A percentile compares a stretch with the other conserved stretches of the same genome.
phyloP scores from a whole-genome alignment of 2,888 invertebrate genomes.

The Heliconius ismenius region DNA sequence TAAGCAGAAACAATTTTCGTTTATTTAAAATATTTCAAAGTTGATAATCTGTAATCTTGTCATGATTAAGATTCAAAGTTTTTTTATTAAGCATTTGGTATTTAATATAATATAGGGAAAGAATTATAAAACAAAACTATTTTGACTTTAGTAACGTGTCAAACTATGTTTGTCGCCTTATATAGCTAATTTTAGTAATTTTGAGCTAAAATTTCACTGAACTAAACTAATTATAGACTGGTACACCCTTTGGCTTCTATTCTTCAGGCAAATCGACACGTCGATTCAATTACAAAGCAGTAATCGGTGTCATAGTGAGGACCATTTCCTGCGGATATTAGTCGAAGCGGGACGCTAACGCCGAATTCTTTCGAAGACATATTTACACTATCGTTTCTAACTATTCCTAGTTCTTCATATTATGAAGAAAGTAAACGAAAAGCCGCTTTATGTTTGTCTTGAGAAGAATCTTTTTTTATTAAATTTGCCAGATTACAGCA shows the following conservation, averaged over 20 bases:
- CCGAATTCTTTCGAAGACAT: conserved; percentile 74
- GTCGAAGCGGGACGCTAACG: conserved; percentile 60
- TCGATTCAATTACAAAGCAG: conserved; percentile 76
- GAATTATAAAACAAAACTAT: not conserved
- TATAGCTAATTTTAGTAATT: not conserved
- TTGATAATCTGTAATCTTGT: conserved; percentile 18
- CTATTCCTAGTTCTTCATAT: conserved; percentile 43
- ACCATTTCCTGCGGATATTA: conserved; percentile 78
- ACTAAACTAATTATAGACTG: conserved; percentile 24
- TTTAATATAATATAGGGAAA: not conserved
- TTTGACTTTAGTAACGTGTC: not conserved
- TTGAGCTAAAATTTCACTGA: not conserved
- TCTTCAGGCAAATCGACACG: conserved; percentile 69
- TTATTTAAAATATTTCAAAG: conserved; percentile 24
- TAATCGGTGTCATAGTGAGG: conserved; percentile 63
- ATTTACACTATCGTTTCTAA: conserved; percentile 62
- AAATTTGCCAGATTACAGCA: not conserved
- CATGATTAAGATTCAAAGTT: conserved; percentile 15
- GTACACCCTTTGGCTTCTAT: conserved; percentile 43
- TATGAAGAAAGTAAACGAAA: conserved; percentile 30
- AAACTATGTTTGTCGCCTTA: not conserved
- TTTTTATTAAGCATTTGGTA: not conserved
- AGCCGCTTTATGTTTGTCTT: conserved; percentile 24
- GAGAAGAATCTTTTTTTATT: conserved; percentile 25
- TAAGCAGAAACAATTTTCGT: conserved; percentile 28